Evolutionary conservation across 2,888 invertebrate species (phyloP), one percentile per base, ranked within the genome.

Genomic region (Apomyelois bistriatella): DNA sequence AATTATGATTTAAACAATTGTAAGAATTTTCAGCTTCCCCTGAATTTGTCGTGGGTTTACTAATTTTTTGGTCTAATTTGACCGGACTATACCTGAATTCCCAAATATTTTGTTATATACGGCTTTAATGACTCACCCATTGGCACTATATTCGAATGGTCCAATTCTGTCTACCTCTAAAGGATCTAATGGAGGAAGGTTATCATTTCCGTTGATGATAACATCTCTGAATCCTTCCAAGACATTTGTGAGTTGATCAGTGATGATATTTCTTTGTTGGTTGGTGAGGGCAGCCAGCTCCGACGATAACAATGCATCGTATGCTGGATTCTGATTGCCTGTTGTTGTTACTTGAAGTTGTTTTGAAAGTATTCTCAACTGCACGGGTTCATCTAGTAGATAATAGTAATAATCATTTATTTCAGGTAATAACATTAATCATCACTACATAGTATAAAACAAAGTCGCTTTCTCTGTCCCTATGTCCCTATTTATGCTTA

Each of bases 151-250:
- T 8, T 62, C 51, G 38, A 67, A 64, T 22, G 79, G 79, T 51
- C 79, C 79, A 30, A 73, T 48, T 1, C 52, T 49, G 1, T 67
- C 59, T 6, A 80, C 37, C 0, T 56, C 58, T 3, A 78, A 54
- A 0, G 79, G 79, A 54, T 81, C 82, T 10, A 82, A 55, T 0
- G 74, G 72, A 0, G 79, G 79, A 0, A 78, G 0, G 5, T 55
- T 55, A 2, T 74, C 80, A 47, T 70, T 78, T n/a, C 82, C 82
- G 51, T 78, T 66, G 48, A 79, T 63, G 2, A 82, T 61, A 1
- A 72, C 56, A 40, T 76, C 66, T 49, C 82, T 72, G 52, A 76
- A 70, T 4, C 54, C 52, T 40, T 83, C 75, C 12, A 82, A 48
- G 5, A 63, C 0, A 0, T 62, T 46, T 15, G 22, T 32, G 42